Evolutionary conservation across 2,113 vertebrate species (phyloP), one percentile per base, ranked within the genome.

Genomic region (Tragelaphus strepsiceros): DNA sequence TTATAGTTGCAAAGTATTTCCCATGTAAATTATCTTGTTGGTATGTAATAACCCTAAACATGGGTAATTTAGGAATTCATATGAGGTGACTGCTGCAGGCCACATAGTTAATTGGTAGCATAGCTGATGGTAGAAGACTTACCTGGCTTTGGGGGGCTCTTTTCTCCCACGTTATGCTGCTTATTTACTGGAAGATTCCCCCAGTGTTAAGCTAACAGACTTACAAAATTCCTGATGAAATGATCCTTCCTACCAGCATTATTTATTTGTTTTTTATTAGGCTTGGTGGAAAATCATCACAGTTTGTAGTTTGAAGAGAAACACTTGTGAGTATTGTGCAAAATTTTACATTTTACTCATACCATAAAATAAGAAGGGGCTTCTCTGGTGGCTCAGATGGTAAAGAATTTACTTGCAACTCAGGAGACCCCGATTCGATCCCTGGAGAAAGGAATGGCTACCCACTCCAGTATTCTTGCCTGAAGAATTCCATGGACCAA

Each of bases 1-100:
- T 87, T 95, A 71, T 81, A 85, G 35, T 64, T 96, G 80, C 21
- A 61, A 91, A 97, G 67, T 49, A 56, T 71, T 95, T 90, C 43
- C 43, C 67, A 67, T 43, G 28, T 49, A 71, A 78, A 88, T 30
- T 74, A 1, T 87, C 90, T 82, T 87, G 17, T 96, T 96, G 91
- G 62, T 95, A 74, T 84, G 94, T 87, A 93, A 61, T 87, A 78
- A 43, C 21, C 49, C 61, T 80, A 13, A 77, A 26, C 30, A 6
- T 49, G 39, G 51, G 53, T 77, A 86, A 77, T 89, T 85, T 59
- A 61, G 90, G 90, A 90, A 91, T 90, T 90, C 84, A 24, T 77
- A 10, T 32, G 59, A 77, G 53, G 87, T 46, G 49, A 39, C 46
- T 78, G 35, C 83, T 43, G 53, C 28, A 83, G 94, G 80, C 56